phyloP scores from a whole-genome alignment of 2,797 vertebrate genomes.

The Mycteria americana region DNA sequence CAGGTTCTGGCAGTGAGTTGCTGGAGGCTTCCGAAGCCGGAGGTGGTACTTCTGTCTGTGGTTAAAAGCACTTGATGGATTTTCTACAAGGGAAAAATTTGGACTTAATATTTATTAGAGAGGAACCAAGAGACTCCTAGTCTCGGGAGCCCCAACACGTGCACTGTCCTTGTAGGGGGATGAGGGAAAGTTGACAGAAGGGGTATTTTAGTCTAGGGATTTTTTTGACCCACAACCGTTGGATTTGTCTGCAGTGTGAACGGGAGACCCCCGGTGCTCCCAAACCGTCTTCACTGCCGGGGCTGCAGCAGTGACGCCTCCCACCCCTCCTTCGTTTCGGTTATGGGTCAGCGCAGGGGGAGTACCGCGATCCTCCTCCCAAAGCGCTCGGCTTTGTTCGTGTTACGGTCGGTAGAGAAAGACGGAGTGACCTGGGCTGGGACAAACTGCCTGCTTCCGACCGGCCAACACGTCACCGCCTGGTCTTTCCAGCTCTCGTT shows the following conservation, averaged over 20 bases:
- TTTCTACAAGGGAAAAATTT: no score
- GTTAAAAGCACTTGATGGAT: not conserved
- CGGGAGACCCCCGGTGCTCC: fast-evolving
- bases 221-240: not conserved
- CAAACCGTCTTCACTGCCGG: not conserved
- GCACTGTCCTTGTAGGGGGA: not conserved
- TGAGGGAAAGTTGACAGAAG: not conserved
- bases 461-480: not conserved
- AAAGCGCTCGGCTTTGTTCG: not conserved
- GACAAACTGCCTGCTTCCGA: not conserved
- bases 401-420: fast-evolving
- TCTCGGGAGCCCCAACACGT: not conserved
- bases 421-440: not conserved
- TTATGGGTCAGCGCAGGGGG: not conserved
- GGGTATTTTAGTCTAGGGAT: not conserved
- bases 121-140: no score
- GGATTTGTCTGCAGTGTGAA: not conserved
- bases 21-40: not conserved
- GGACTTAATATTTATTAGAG: not conserved
- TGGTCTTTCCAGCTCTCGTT: not conserved
- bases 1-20: not conserved
- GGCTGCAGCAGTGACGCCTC: not conserved
- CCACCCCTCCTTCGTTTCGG: not conserved
- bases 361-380: not conserved
- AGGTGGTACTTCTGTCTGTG: not conserved